Base-by-base conservation (phyloP, 1,140 invertebrate species). In the Contarinia nasturtii region DNA sequence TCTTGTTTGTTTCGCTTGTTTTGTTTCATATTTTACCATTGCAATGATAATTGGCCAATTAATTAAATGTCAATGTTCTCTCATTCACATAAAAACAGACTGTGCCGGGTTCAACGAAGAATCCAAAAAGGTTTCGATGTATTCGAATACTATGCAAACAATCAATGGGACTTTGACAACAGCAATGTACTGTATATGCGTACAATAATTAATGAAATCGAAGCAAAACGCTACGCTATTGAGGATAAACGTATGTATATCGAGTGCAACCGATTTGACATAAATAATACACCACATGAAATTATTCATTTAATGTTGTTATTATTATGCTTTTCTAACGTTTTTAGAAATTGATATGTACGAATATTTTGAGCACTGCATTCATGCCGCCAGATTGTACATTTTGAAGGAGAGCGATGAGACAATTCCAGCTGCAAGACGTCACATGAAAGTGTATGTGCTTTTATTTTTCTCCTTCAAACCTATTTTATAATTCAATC, bases 131-230 rank as follows among this genome's bases (percentile, higher is more conserved):
- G 82, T 1, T 85, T 85, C 53, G 80, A 86, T 53, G 80, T 87
- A 0, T 85, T 87, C 51, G 82, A 87, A 54, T 87, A 86, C 55
- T 87, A 87, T 57, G 81, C 82, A 0, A 87, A 84, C 55, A 85
- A 83, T 56, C 80, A 84, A 48, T 87, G 83, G 82, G 81, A 84
- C 52, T 87, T 87, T 57, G 70, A 76, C 21, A 71, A 74, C 50
- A 65, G 71, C 0, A 72, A 77, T 53, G 65, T 67, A 10, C 46
- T 61, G 0, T 49, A 66, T 7, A 45, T 79, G 2, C 62, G 82
- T 43, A 53, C 63, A 34, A 59, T 69, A 7, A 60, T 84, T 46
- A 86, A 85, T 58, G 61, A 68, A 3, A 66, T 60, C 45, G 83
- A 86, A 57, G 67, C 68, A 38, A 48, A 64, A 0, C 70, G 70